Base-by-base conservation (phyloP, 2,888 invertebrate genomes). In the Cosmopolites sordidus region DNA sequence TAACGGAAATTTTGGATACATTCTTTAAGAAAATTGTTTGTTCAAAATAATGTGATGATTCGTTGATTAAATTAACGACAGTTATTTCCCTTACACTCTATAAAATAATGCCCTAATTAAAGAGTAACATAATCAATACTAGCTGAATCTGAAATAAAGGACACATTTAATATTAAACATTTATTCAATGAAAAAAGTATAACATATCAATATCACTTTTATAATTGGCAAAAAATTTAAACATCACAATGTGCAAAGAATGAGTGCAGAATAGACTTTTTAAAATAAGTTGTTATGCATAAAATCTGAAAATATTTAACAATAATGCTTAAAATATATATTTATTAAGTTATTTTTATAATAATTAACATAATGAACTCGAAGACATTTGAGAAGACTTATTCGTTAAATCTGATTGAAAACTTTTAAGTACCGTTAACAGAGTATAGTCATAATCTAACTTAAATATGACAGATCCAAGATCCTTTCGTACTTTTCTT, bases 181-280 rank as follows among this genome's bases (percentile, higher is more conserved):
- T 12, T 33, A 33, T 33, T 33, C 33, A 33, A 33, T 33, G 12
- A 33, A 12, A 33, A 33, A 33, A 9, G 11, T 33, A 33, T 33
- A 52, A 43, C 16, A 53, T 45, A 54, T 54, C 33, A 45, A 50
- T 54, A 54, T 54, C 50, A 54, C 50, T 54, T 54, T 46, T n/a
- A 39, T 54, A 54, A 54, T 54, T 54, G 49, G 54, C 54, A 54
- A 49, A 48, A 42, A 43, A 52, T 41, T 18, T 29, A 15, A 40
- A 51, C 41, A 45, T 48, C 43, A 52, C 52, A 43, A 41, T 42
- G 41, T 51, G 51, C 46, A 42, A 16, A 16, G 40, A 43, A 49
- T 43, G 37, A 43, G 49, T 43, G 43, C 49, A 16, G 22, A 8
- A 33, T 33, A 33, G 12, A 33, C 11, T 33, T 4, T 22, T 22